Evolutionary conservation across 2,888 invertebrate species (phyloP).

Genomic region (Drosophila yooni): DNA sequence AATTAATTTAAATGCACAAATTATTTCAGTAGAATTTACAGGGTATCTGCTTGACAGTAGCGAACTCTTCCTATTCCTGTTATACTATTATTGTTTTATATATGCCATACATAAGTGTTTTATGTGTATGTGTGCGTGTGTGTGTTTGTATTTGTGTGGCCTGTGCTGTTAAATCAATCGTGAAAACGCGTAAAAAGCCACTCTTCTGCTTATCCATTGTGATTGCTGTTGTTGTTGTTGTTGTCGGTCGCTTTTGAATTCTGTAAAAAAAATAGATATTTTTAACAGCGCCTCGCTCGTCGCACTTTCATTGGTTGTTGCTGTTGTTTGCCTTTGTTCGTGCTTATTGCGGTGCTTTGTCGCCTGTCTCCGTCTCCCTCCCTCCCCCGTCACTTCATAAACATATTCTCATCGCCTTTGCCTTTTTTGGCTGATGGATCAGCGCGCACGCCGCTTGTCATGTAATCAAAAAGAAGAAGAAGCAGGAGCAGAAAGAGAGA

Average conservation of each 20-base stretch:
- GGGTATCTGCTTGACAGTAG: background rate
- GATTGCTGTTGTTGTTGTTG: constrained; percentile 43
- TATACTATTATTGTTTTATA: constrained; percentile 23
- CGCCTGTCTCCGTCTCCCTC: constrained; percentile 4
- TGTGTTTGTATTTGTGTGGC: constrained; percentile 53
- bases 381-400: constrained; percentile 1
- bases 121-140: constrained; percentile 11
- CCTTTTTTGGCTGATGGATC: constrained; percentile 62
- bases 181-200: constrained; percentile 67
- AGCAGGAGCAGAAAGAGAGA: background rate
- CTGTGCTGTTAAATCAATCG: constrained; percentile 76
- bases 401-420: constrained; percentile 15
- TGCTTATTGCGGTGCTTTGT: constrained; percentile 65
- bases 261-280: constrained; percentile 52
- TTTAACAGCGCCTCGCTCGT: constrained; percentile 48
- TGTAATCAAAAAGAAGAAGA: constrained; percentile 58
- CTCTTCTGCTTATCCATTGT: constrained; percentile 34
- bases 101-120: constrained; percentile 31
- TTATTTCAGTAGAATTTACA: background rate
- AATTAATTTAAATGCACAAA: background rate
- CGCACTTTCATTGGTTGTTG: constrained; percentile 42
- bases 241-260: constrained; percentile 42
- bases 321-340: constrained; percentile 65
- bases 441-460: constrained; percentile 75
- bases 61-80: background rate